Evolutionary conservation across 2,113 vertebrate genomes (phyloP), one percentile per base, ranked within the genome.

Genomic region (Pygoscelis antarcticus): DNA sequence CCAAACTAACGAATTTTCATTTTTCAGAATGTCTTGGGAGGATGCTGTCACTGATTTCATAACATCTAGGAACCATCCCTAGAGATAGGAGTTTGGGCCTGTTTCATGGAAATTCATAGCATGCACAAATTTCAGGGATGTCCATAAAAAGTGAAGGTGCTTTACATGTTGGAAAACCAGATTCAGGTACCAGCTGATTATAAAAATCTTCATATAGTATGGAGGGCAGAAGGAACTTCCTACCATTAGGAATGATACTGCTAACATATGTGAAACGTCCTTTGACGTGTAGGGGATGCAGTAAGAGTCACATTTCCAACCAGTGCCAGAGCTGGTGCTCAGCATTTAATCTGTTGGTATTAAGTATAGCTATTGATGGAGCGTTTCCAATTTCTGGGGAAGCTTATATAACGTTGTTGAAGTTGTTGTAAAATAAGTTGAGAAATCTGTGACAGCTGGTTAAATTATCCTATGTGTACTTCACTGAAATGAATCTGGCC

Each of bases 401-500:
- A 81, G 64, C 25, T 91, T 90, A 91, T 90, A 90, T 93, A 95
- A 90, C 51, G 26, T 29, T 66, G 32, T 38, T 84, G 61, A 95
- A 92, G 25, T 77, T 80, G 87, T 61, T 85, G 55, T 93, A 83
- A 87, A 83, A 51, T 86, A 85, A 71, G 18, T 46, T 82, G 42
- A 93, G 55, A 75, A 54, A 49, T 61, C 52, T 83, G 23, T 75
- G 82, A 65, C 58, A 93, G 62, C 46, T 66, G 75, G 49, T 91
- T 79, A 76, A 65, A 66, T 91, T 36, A 69, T 81, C 70, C 21
- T 74, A 26, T 1, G 2, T 89, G n/a, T 76, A 36, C 15, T 66
- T 75, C 61, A 47, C 54, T 57, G 78, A 91, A 89, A 94, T 90
- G 7, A 88, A 76, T 88, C 77, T 88, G 65, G 58, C 27, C 51